Evolutionary conservation across 2,113 vertebrate genomes (phyloP).

Genomic region (Riparia riparia): DNA sequence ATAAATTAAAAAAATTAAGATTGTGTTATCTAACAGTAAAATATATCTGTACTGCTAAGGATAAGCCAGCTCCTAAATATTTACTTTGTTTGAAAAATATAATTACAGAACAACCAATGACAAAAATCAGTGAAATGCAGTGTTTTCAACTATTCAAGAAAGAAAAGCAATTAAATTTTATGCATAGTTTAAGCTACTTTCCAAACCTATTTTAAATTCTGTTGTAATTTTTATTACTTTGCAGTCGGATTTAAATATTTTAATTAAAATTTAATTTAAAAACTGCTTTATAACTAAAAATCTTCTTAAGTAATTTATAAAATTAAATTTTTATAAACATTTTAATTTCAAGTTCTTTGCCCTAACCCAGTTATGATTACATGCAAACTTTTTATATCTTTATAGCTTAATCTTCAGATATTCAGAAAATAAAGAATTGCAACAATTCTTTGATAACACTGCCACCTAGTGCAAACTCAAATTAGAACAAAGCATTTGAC

Average conservation of each 20-base stretch:
- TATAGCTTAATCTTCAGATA: neutral
- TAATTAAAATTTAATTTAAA: neutral
- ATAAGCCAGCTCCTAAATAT: neutral
- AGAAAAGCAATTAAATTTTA: neutral
- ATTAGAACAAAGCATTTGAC: neutral
- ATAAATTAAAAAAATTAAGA: neutral
- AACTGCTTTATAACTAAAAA: neutral
- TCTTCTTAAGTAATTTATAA: neutral
- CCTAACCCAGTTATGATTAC: neutral
- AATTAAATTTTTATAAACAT: neutral
- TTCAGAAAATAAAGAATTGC: neutral
- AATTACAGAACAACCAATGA: neutral
- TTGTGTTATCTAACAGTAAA: neutral
- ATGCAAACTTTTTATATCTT: neutral
- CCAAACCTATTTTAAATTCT: neutral
- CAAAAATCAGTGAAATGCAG: neutral
- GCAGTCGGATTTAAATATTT: neutral
- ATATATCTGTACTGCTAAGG: neutral
- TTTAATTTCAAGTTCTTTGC: neutral
- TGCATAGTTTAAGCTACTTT: neutral
- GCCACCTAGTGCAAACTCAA: slow-evolving; percentile 72
- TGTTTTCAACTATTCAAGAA: neutral
- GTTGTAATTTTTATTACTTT: neutral
- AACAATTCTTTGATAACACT: slow-evolving; percentile 29
- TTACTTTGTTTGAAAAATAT: neutral